Conservation (phyloP, 1,140 invertebrate genomes). For the Lepeophtheirus salmonis region DNA sequence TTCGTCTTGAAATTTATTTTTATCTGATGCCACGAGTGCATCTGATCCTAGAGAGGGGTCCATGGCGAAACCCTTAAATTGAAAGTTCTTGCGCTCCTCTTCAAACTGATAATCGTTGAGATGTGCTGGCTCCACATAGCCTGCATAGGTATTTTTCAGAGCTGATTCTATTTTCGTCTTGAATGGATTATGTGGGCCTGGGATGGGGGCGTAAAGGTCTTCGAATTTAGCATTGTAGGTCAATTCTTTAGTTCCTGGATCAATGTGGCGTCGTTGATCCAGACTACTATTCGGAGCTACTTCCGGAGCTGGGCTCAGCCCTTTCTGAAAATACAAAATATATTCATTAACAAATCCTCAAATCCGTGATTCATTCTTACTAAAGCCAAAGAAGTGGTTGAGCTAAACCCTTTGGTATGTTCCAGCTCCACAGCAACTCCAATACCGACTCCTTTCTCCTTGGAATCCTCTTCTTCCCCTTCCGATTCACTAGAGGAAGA, state of each 20-base stretch:
- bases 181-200: slow-evolving; percentile 78
- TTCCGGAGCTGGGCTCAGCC: neutral
- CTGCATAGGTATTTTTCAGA: slow-evolving; percentile 73
- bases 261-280: slow-evolving; percentile 34
- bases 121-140: slow-evolving; percentile 83
- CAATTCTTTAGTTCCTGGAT: slow-evolving; percentile 56
- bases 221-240: slow-evolving; percentile 85
- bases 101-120: slow-evolving; percentile 97
- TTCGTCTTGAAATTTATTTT: slow-evolving; percentile 74
- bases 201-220: slow-evolving; percentile 73
- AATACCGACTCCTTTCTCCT: neutral
- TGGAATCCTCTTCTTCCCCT: neutral
- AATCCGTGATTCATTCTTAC: neutral
- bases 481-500: neutral
- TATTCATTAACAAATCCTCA: neutral
- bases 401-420: neutral
- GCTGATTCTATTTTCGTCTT: slow-evolving; percentile 70
- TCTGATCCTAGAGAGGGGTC: slow-evolving; percentile 61
- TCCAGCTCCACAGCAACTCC: neutral
- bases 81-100: slow-evolving; percentile 84
- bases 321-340: neutral
- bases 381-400: neutral
- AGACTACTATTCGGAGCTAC: slow-evolving; percentile 13
- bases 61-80: slow-evolving; percentile 82
- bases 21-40: slow-evolving; percentile 29